A percentile compares a stretch with the other conserved stretches of the same genome.
phyloP scores from a whole-genome alignment of 2,113 vertebrate species.

The Eublepharis macularius region DNA sequence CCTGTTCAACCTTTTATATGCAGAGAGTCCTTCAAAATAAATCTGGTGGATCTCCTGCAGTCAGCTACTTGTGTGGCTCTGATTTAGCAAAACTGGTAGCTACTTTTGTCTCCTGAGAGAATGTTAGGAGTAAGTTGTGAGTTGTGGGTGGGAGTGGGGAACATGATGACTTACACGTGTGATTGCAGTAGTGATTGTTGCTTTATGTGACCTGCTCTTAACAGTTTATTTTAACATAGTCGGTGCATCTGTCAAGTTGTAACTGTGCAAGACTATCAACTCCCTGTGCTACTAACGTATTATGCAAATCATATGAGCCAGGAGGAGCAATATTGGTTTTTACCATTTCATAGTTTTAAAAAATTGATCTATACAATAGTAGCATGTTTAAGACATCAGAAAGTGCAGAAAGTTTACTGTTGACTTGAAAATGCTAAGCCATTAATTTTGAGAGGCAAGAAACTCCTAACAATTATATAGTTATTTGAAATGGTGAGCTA shows the following conservation, averaged over 20 bases:
- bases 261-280: slow-evolving; percentile 58
- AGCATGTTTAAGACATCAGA: slow-evolving; percentile 63
- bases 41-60: slow-evolving; percentile 82
- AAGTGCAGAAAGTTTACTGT: slow-evolving; percentile 51
- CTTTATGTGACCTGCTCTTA: slow-evolving; percentile 75
- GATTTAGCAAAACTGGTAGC: slow-evolving; percentile 70
- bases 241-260: slow-evolving; percentile 55
- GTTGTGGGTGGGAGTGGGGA: slow-evolving; percentile 60
- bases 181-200: slow-evolving; percentile 76
- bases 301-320: slow-evolving; percentile 62
- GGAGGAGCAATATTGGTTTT: slow-evolving; percentile 70
- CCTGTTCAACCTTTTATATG: slow-evolving; percentile 53
- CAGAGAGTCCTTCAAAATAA: slow-evolving; percentile 67
- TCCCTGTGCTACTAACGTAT: slow-evolving; percentile 63
- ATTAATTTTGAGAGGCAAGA: slow-evolving; percentile 54
- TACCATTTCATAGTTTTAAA: slow-evolving; percentile 60
- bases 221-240: slow-evolving; percentile 65
- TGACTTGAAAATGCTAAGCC: slow-evolving; percentile 61
- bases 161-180: slow-evolving; percentile 61
- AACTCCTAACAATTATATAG: slow-evolving; percentile 34
- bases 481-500: slow-evolving; percentile 56
- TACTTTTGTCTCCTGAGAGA: slow-evolving; percentile 79
- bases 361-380: slow-evolving; percentile 56
- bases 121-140: slow-evolving; percentile 77
- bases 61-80: slow-evolving; percentile 77